Conservation (phyloP, 1,140 invertebrate genomes). For the Lysiphlebus fabarum region DNA sequence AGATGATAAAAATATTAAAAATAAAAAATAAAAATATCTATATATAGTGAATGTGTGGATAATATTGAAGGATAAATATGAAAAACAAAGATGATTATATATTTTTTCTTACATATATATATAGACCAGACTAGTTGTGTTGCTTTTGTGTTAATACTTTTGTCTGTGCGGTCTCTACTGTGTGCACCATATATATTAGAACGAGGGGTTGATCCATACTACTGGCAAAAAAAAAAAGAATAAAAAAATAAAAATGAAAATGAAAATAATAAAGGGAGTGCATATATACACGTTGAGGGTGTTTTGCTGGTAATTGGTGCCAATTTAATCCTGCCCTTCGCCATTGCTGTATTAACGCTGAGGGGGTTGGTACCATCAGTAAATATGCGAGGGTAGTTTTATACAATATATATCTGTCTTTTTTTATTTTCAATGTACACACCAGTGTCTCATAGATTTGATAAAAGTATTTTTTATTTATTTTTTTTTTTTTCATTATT, state of each 20-base stretch:
- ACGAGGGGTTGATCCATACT: background rate
- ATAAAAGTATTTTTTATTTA: background rate
- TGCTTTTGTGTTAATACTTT: slow-evolving; percentile 1
- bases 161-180: background rate
- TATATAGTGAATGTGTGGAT: background rate
- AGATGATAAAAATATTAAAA: slow-evolving; percentile 18
- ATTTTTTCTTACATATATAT: no score
- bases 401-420: background rate
- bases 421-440: background rate
- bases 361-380: slow-evolving; percentile 7
- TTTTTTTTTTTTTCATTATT: slow-evolving; percentile 4
- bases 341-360: slow-evolving; percentile 48
- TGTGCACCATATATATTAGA: background rate
- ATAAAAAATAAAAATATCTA: no score
- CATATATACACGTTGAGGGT: slow-evolving; percentile 48
- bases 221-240: slow-evolving; percentile 18
- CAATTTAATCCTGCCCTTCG: slow-evolving; percentile 62
- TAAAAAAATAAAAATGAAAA: no score
- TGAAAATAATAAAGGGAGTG: slow-evolving; percentile 22
- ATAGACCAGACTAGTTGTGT: no score
- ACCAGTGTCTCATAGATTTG: no score
- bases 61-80: background rate
- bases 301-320: slow-evolving; percentile 70
- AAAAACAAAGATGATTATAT: slow-evolving; percentile 10
- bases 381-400: slow-evolving; percentile 27